Base-by-base conservation (phyloP, 1,140 invertebrate species). In the Drosophila serrata region DNA sequence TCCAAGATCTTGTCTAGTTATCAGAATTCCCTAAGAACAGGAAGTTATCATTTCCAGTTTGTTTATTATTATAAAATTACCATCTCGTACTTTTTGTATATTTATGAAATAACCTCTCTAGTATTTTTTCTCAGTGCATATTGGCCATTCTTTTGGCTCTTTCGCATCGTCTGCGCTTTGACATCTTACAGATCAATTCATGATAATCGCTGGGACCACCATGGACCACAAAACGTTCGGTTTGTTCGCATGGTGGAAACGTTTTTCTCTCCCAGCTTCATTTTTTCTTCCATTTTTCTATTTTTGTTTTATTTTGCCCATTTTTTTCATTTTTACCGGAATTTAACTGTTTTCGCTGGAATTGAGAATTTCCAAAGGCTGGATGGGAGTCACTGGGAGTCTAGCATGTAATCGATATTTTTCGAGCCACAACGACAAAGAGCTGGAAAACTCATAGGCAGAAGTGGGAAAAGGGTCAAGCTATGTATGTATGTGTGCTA, bases 151-250 rank as follows among this genome's bases (percentile, higher is more conserved):
- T 85, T 84, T 79, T 74, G 64, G 75, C 29, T 69, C 63, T 69
- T 64, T 60, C 49, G 68, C 77, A 74, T 69, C 80, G 75, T 77
- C 86, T 90, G 85, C 86, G 85, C 85, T 90, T 90, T 91, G 88
- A 91, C 88, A 91, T 88, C 88, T 91, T 85, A 91, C 88, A 91
- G 88, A 91, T 91, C 88, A 91, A 91, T 91, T 91, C 88, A 91
- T 91, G 88, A 91, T 91, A 91, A 91, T 91, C 88, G 88, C 49
- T 80, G 86, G 82, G 88, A 91, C 88, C 88, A 91, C 88, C 88
- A 80, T 88, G 84, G 85, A 88, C 85, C 79, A 76, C 65, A 55
- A 68, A 84, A 65, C 70, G 80, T 78, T 68, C 68, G 45, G 63
- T 77, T 58, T 56, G 62, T 84, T 88, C 81, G 81, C 86, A 85